These are phyloP conservation scores for Psilanteris sp. DNA, from an alignment of 1,140 invertebrate species.

Conservation along the genomic window DNA sequence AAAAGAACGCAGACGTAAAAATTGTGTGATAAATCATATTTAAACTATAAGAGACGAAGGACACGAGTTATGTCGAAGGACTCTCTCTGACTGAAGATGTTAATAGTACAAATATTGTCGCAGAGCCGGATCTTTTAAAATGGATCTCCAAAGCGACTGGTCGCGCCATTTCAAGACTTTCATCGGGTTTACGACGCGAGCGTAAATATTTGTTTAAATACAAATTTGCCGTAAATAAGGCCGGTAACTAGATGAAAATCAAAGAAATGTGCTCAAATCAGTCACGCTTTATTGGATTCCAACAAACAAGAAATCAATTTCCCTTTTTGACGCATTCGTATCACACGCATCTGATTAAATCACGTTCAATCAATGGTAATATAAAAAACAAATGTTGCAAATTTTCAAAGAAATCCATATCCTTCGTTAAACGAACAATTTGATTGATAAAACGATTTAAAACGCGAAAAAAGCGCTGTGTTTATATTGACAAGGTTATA, in stretches of 20 bases:
- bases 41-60: slow-evolving; percentile 2
- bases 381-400: too few relatives aligned
- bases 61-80: slow-evolving; percentile 11
- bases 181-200: slow-evolving; percentile 9
- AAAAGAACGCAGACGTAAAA: background rate
- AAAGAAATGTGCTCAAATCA: background rate
- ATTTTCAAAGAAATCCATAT: too few relatives aligned
- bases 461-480: too few relatives aligned
- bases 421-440: too few relatives aligned
- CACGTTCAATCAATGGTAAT: too few relatives aligned
- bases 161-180: background rate
- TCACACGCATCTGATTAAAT: too few relatives aligned
- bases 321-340: too few relatives aligned
- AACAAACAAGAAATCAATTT: background rate
- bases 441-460: too few relatives aligned
- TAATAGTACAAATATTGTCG: slow-evolving; percentile 50
- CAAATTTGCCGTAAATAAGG: slow-evolving; percentile 29
- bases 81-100: slow-evolving; percentile 21
- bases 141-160: slow-evolving; percentile 11
- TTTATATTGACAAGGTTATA: too few relatives aligned
- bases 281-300: background rate
- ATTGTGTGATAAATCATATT: background rate
- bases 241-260: background rate
- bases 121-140: slow-evolving; percentile 22
- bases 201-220: slow-evolving; percentile 35